Conservation (phyloP, 2,888 invertebrate genomes). For the Trissolcus brochymenae region DNA sequence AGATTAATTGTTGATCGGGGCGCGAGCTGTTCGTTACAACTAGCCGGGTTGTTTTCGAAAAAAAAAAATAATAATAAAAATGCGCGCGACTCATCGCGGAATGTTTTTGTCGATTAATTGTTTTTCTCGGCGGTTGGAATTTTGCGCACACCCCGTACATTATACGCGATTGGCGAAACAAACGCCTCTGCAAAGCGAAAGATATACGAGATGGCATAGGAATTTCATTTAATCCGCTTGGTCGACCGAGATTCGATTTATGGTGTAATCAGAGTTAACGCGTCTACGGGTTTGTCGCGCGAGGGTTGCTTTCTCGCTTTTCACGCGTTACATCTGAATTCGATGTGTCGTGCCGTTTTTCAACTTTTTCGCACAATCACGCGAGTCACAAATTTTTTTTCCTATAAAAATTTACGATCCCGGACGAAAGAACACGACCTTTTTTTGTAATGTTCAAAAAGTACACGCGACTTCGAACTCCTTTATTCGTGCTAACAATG, state of each 20-base stretch:
- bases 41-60: conserved; percentile 32
- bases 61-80: conserved; percentile 1
- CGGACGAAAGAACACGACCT: conserved; percentile 4
- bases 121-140: conserved; percentile 37
- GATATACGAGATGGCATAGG: conserved; percentile 72
- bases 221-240: conserved; percentile 74
- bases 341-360: conserved; percentile 47
- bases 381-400: conserved; percentile 29
- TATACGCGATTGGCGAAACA: conserved; percentile 54
- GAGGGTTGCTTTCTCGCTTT: conserved; percentile 51
- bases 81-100: conserved; percentile 37
- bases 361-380: conserved; percentile 52
- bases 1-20: conserved; percentile 36
- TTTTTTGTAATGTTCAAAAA: conserved; percentile 13
- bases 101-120: conserved; percentile 56
- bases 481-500: conserved; percentile 42
- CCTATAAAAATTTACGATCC: conserved; percentile 42
- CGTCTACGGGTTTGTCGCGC: conserved; percentile 56
- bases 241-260: conserved; percentile 73
- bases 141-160: conserved; percentile 49
- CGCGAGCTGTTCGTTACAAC: conserved; percentile 42
- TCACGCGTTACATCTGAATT: conserved; percentile 55
- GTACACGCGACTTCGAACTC: conserved; percentile 32
- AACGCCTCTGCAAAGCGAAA: conserved; percentile 64
- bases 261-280: conserved; percentile 70